Evolutionary conservation across 53 echinoderm and acorn worm species (phyloP), one percentile per base, ranked within the genome.

Genomic region (Apostichopus leukothele): DNA sequence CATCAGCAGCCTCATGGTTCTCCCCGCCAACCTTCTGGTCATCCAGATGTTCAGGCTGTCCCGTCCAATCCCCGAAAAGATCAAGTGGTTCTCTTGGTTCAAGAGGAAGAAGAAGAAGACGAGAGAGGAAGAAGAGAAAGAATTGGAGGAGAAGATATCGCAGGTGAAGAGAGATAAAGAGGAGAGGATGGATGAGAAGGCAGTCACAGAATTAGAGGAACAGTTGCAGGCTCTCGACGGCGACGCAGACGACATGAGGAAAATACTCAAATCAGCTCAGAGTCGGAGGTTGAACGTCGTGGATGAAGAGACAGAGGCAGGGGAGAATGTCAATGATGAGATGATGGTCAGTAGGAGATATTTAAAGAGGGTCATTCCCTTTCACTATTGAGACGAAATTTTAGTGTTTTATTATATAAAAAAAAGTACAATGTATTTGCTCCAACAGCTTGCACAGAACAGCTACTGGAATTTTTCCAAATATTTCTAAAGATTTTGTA

Each of bases 1-100:
- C 79, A 95, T 95, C 86, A 94, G 94, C 63, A 93, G 97, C 76
- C 93, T 97, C 5, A 95, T 97, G 90, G 97, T 97, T 11, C 89
- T 97, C 53, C 95, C 97, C 0, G 75, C 93, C 89, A 97, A 93
- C 79, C 89, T 97, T 50, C 57, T 90, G 6, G 78, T 97, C 5
- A 94, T 97, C 51, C 92, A 97, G 90, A 91, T 97, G 52, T 97
- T 97, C 88, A 84, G 97, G 39, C 61, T 89, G 14, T 91, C 92
- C n/a, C 78, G 57, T 19, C 90, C 94, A 4, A 75, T 67, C 18
- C 95, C 93, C 0, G 89, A 78, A n/a, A 67, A 75, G 74, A 19
- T 87, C n/a, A 74, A 74, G 59, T 74, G 75, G 22, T 39, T 39
- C 39, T 39, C 39, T 3, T 74, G n/a, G 75, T 11, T 51, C 14